Evolutionary conservation across 2,888 invertebrate species (phyloP), one percentile per base, ranked within the genome.

Genomic region (Temnothorax ravouxi): DNA sequence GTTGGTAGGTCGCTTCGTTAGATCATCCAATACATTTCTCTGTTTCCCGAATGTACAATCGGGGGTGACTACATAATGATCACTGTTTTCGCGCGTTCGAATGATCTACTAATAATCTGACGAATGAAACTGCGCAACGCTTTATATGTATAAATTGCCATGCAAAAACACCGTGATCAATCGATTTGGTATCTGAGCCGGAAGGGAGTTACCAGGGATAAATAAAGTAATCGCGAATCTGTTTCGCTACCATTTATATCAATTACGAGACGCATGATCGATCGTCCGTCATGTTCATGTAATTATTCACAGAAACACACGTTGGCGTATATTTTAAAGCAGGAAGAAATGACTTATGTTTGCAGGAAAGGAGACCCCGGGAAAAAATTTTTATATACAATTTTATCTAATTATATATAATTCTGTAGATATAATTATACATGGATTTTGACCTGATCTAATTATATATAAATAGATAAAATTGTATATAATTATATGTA

Each of bases 201-300:
- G 18, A 79, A 69, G 18, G 18, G 18, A 59, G 18, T 2, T 2
- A 59, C 18, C 38, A 38, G 21, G 47, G 34, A 59, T 71, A 47
- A 59, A 71, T 71, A 71, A 80, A 80, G 29, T 69, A 69, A 79
- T 79, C 34, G 34, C 34, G 21, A 59, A 69, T 21, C 34, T 29
- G 29, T 59, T 71, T n/a, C 3, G 47, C 75, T 21, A 41, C 18
- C 47, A 80, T 80, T 80, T 61, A 56, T 79, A 79, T 69, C 69
- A 79, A 79, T 79, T 61, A 71, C 5, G 18, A 29, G 8, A 71
- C 47, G 21, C 21, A 38, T 71, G 72, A 71, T 80, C 47, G 59
- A 80, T 71, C 47, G 52, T 34, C 74, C 44, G 59, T 76, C 67
- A 4, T 66, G 52, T 67, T 66, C 54, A 38, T 25, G 44, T 77